Evolutionary conservation across 2,113 vertebrate species (phyloP).

Genomic region (Rhabdornis inornatus): DNA sequence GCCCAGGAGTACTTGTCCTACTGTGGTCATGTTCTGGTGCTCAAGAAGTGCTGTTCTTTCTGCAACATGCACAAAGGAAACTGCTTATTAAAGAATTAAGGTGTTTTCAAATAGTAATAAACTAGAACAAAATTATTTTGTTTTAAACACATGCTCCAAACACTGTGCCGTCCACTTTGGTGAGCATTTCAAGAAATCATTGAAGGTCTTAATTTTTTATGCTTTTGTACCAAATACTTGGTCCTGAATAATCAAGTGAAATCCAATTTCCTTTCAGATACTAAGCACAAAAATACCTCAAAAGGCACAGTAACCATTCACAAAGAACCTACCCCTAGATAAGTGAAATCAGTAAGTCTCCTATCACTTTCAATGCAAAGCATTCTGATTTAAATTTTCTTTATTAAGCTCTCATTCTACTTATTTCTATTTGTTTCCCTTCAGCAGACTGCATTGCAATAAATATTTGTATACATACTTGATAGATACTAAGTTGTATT

Average conservation of each 20-base stretch:
- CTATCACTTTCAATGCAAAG: background rate
- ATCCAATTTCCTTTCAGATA: background rate
- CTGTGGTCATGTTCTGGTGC: background rate
- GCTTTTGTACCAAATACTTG: background rate
- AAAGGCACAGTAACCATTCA: background rate
- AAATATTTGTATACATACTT: background rate
- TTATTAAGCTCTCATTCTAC: background rate
- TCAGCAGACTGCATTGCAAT: background rate
- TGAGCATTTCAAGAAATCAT: background rate
- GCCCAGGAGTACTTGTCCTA: background rate
- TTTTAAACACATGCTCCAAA: background rate
- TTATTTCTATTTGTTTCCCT: background rate
- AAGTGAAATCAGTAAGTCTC: background rate
- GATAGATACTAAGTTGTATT: background rate
- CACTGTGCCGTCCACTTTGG: accelerated
- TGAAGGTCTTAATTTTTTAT: background rate
- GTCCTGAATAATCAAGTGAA: background rate
- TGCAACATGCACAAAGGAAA: background rate
- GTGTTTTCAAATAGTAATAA: background rate
- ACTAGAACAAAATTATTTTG: background rate
- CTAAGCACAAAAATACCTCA: background rate
- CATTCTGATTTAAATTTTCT: background rate
- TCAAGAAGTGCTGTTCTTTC: accelerated
- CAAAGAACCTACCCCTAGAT: background rate
- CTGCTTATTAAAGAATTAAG: background rate